Base-by-base conservation (phyloP, 2,797 vertebrate genomes). In the Pangasius krempfi region DNA sequence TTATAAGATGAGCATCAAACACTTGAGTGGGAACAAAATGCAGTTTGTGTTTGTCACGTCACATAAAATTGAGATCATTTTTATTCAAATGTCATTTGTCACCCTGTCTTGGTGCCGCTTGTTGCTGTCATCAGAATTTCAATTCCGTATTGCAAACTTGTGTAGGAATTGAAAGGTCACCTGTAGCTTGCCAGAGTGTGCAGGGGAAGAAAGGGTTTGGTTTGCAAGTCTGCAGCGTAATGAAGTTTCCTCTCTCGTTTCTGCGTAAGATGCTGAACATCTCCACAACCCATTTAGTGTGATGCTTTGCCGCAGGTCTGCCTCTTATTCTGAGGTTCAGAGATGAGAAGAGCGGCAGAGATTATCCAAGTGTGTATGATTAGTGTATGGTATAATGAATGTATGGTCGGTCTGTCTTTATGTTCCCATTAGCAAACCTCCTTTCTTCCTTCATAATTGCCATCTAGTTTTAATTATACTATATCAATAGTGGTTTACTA, bases 141-240 rank as follows among this genome's bases (percentile, higher is more conserved):
- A 68, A 68, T 50, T 84, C 44, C 27, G 20, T 84, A 30, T 47
- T 30, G 5, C 25, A 30, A 66, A n/a, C 81, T 40, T 47, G 1
- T n/a, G 52, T 68, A 84, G n/a, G 27, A 84, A 50, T 68, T 84
- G 18, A 84, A 84, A 84, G 44, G 62, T 84, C n/a, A 22, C n/a
- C 16, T 84, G n/a, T 52, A 84, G 33, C 80, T 44, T 82, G 33
- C 79, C 58, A 25, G 60, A 83, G 25, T 64, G 13, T 47, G 37
- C 14, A 66, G 40, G n/a, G 27, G 81, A 66, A 8, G 44, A 20
- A 50, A 18, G 1, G 6, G 44, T 27, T 1, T 50, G 3, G 60
- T 50, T 64, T 84, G 4, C 50, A 50, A 12, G 60, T 20, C 40
- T 66, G 44, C 27, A 84, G 16, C 66, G 16, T 66, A 84, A 84